These are phyloP conservation scores for Oxygymnocypris stewartii DNA, from an alignment of 2,113 vertebrate genomes.

Conservation along the genomic window DNA sequence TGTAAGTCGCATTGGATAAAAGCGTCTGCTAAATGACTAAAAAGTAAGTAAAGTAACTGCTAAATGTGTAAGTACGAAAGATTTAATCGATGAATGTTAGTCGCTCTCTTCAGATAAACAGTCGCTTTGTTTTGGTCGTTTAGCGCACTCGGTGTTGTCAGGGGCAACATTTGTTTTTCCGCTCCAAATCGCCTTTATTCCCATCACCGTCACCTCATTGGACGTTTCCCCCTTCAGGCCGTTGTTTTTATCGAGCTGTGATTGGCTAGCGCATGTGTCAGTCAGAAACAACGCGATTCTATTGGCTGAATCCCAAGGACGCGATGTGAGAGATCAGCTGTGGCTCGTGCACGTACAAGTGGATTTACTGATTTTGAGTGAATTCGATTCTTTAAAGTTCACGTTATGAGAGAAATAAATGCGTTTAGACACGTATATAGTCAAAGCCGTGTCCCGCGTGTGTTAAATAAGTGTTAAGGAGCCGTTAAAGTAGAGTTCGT, in stretches of 20 bases:
- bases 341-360: background rate
- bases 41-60: background rate
- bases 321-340: constrained; percentile 10
- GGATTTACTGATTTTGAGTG: constrained; percentile 35
- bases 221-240: background rate
- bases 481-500: background rate
- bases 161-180: constrained; percentile 44
- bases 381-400: background rate
- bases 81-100: background rate
- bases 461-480: background rate
- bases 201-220: constrained; percentile 10
- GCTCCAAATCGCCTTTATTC: constrained; percentile 38
- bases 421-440: background rate
- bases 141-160: constrained; percentile 26
- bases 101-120: background rate
- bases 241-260: background rate
- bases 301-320: constrained; percentile 43
- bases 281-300: fast-evolving
- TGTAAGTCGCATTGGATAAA: too few relatives aligned
- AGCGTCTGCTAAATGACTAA: too few relatives aligned
- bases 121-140: constrained; percentile 7
- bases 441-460: background rate
- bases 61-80: background rate
- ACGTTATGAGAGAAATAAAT: background rate
- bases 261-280: constrained; percentile 45